Evolutionary conservation across 2,888 invertebrate species (phyloP).

Genomic region (Tinea semifulvella): DNA sequence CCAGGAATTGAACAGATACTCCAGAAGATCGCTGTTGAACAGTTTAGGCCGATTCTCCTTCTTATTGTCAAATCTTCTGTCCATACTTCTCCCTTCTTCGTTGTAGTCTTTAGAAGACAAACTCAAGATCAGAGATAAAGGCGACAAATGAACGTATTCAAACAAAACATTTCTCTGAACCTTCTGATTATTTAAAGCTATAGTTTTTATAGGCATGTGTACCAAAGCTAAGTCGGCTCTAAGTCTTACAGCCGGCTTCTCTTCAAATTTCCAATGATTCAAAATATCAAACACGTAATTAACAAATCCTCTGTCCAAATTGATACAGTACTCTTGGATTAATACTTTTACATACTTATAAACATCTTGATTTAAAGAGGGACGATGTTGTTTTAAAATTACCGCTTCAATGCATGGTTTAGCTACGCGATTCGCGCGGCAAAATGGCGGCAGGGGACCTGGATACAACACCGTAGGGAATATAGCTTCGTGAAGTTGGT

Average conservation of each 20-base stretch:
- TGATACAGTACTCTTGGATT: slow-evolving; percentile 73
- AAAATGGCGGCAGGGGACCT: slow-evolving; percentile 57
- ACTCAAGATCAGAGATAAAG: slow-evolving; percentile 69
- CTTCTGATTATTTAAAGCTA: slow-evolving; percentile 49
- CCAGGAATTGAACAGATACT: slow-evolving; percentile 71
- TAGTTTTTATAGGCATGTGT: slow-evolving; percentile 64
- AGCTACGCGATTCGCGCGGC: slow-evolving; percentile 26
- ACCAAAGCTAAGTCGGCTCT: slow-evolving; percentile 65
- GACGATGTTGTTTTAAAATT: slow-evolving; percentile 59
- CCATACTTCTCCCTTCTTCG: slow-evolving; percentile 34
- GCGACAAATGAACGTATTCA: slow-evolving; percentile 68
- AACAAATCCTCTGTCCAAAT: slow-evolving; percentile 75
- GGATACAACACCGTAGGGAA: slow-evolving; percentile 75
- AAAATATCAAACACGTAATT: slow-evolving; percentile 70
- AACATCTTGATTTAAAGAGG: slow-evolving; percentile 59
- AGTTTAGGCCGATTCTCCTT: slow-evolving; percentile 58
- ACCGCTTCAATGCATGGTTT: slow-evolving; percentile 71
- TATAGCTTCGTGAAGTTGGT: slow-evolving; percentile 75
- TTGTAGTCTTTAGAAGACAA: slow-evolving; percentile 59
- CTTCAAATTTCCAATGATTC: slow-evolving; percentile 66
- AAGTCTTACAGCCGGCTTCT: slow-evolving; percentile 65
- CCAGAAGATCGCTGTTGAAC: slow-evolving; percentile 67
- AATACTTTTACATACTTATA: slow-evolving; percentile 71
- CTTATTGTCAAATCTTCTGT: slow-evolving; percentile 37
- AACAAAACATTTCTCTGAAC: slow-evolving; percentile 49